phyloP scores from a whole-genome alignment of 2,113 vertebrate species.

The Atherinomorus stipes region DNA sequence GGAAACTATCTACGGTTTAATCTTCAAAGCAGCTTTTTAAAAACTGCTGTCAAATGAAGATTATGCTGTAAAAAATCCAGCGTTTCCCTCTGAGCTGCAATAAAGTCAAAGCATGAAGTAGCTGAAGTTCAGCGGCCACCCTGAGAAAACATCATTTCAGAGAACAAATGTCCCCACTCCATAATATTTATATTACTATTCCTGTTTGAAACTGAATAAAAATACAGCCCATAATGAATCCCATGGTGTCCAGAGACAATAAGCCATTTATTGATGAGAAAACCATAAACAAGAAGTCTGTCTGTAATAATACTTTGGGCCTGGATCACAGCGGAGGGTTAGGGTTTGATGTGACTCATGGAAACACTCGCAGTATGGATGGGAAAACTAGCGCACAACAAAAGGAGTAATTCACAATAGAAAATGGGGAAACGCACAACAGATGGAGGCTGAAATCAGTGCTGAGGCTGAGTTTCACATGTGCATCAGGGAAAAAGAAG shows the following conservation, averaged over 20 bases:
- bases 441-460: constrained; percentile 79
- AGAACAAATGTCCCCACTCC: background rate
- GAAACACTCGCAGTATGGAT: constrained; percentile 66
- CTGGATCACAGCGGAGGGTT: constrained; percentile 45
- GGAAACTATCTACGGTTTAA: background rate
- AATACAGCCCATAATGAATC: constrained; percentile 17
- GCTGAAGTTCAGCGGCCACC: background rate
- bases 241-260: constrained; percentile 52
- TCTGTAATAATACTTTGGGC: constrained; percentile 60
- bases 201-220: constrained; percentile 28
- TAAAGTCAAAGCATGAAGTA: background rate
- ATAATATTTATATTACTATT: constrained; percentile 26
- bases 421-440: constrained; percentile 68
- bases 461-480: constrained; percentile 61
- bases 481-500: constrained; percentile 39
- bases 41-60: constrained; percentile 9
- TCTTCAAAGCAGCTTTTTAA: constrained; percentile 1
- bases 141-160: background rate
- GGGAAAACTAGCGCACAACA: constrained; percentile 73
- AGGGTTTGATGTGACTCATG: constrained; percentile 69
- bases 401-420: constrained; percentile 78
- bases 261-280: constrained; percentile 70
- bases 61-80: background rate
- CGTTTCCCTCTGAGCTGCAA: background rate
- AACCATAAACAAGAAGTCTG: constrained; percentile 64